Base-by-base conservation (phyloP, 2,113 vertebrate genomes). In the Phyllostomus discolor region DNA sequence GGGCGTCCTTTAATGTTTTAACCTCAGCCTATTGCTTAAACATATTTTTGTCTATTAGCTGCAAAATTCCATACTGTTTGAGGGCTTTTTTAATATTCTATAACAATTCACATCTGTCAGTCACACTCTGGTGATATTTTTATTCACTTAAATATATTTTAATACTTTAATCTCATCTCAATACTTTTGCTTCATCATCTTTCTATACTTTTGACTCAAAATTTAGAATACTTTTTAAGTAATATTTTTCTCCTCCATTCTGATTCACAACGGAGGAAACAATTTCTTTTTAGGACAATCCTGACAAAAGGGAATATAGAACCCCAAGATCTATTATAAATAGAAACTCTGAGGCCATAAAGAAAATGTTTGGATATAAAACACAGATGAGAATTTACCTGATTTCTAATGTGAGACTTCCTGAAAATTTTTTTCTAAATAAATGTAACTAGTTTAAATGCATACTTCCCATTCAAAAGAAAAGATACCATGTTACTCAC, bases 1-100 rank as follows among this genome's bases (percentile, higher is more conserved):
- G 52, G 52, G 28, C 87, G 87, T 93, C 79, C 70, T 97, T 96
- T 95, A 96, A 96, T 92, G 83, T 88, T 97, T 96, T 91, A 97
- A 94, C 62, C 72, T 97, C 87, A 94, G 79, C 87, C 70, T 91
- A 28, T 33, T 85, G 38, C 66, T 95, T 90, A 93, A 95, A 96
- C 48, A 78, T 67, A 89, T 46, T 95, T 95, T n/a, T 92, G 64
- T 94, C 76, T 86, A 84, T 33, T 70, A 41, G 73, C 41, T 90
- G 3, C 33, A 93, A 90, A 90, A 91, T 96, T 96, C 66, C 86
- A 81, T 57, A 46, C 50, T 80, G 38, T 41, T 24, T 93, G 9
- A 64, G 4, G 8, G 43, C 4, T 48, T 48, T 20, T n/a, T 69
- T 12, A 50, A 14, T 46, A 85, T 70, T 86, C 75, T 88, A 11